A percentile compares a stretch with the other conserved stretches of the same genome.
Evolutionary conservation across 2,113 vertebrate genomes (phyloP).

Genomic region (Gnathonemus echidnorhynchus): DNA sequence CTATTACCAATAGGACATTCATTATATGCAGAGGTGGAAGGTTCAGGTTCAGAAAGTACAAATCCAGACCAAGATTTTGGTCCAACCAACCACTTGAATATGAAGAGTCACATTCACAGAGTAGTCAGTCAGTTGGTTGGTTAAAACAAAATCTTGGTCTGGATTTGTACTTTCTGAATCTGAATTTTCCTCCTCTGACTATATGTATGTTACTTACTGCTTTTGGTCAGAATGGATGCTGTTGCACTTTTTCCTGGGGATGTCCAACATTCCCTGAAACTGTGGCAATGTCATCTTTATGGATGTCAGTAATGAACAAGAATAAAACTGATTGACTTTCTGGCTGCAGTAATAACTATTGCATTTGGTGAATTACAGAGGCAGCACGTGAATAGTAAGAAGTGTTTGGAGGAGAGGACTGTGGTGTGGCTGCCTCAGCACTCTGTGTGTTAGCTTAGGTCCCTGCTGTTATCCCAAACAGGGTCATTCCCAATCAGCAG

Average conservation of each 20-base stretch:
- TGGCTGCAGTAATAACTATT: background rate
- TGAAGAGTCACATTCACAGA: background rate
- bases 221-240: background rate
- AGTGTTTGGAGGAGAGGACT: background rate
- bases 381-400: background rate
- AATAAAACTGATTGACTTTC: background rate
- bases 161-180: background rate
- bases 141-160: background rate
- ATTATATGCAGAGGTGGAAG: background rate
- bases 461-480: background rate
- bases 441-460: background rate
- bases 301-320: background rate
- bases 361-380: background rate
- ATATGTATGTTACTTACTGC: background rate
- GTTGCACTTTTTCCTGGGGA: background rate
- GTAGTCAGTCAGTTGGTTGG: background rate
- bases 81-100: background rate
- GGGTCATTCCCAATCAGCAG: background rate
- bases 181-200: background rate
- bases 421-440: background rate
- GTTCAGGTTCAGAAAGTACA: background rate
- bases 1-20: background rate
- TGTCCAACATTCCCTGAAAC: background rate
- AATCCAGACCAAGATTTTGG: background rate
- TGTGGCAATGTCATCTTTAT: background rate